Evolutionary conservation across 2,113 vertebrate species (phyloP), one percentile per base, ranked within the genome.

Genomic region (Oncorhynchus tshawytscha): DNA sequence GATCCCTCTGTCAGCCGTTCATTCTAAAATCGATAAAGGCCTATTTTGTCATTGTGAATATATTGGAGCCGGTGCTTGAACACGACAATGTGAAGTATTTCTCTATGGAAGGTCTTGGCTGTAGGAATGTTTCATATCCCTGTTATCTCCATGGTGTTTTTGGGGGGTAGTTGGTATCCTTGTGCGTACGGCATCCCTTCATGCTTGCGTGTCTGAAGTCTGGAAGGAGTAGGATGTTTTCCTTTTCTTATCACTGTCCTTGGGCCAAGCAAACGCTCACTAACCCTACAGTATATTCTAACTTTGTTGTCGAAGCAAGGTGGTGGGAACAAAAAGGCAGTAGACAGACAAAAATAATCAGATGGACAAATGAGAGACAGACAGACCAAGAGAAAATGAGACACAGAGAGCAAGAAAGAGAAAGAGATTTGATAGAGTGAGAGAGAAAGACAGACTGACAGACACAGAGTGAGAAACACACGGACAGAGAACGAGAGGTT

Each of bases 81-180:
- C 2, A 11, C 1, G 39, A 11, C 12, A 45, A 45, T 45, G 39
- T 45, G 39, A 11, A 11, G 9, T 11, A 45, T 45, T 45, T 9
- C 39, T 12, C 39, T 45, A 9, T 45, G 12, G 39, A 45, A 84
- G 66, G 80, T 88, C 82, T 91, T 91, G 91, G 90, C 90, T 81
- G 82, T 73, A 57, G 82, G 88, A 82, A 83, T 88, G 89, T 91
- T 92, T 92, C 84, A 88, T 91, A 91, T 91, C 88, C 72, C 83
- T 73, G 86, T 89, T 91, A 90, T 92, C 89, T 89, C 89, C 78
- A 87, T 76, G 85, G 88, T 88, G 89, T 86, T 88, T 89, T 90
- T 83, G 83, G 82, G 83, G 82, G 91, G 86, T 84, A 89, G 84
- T 86, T 92, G 89, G 84, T 89, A 92, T 81, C 87, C 81, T 82